Evolutionary conservation across 2,113 vertebrate species (phyloP), one percentile per base, ranked within the genome.

Genomic region (Leptobrachium leishanense): DNA sequence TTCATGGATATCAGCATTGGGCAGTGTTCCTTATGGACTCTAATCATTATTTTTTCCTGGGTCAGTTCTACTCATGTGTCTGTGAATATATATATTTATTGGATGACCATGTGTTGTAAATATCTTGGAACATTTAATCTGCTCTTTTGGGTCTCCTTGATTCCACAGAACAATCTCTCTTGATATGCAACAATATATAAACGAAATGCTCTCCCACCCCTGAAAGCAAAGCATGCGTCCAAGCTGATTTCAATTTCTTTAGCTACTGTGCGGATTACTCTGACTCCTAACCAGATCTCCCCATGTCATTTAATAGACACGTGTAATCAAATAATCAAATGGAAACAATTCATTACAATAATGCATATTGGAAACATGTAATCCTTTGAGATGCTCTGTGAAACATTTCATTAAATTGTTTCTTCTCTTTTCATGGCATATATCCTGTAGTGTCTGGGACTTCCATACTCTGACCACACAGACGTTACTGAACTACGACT

Each of bases 301-400:
- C 57, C 43, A 64, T 77, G 75, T 46, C 54, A 54, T 66, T 50
- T 50, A 79, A 13, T 8, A 72, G 69, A 53, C 76, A 54, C 40
- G 42, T 79, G 68, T 68, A 72, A 66, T 79, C 15, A 64, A 72
- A 79, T 79, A 65, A 79, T 79, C 76, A 54, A 59, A 66, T 66
- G 77, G 57, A 65, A 72, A 65, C 69, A 72, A 79, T 72, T 79
- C 68, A 79, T 79, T 65, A 72, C 50, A 72, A 72, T 79, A 72
- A 79, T 79, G 57, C 69, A 79, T 43, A 66, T 54, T 55, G 15
- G 77, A 79, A 79, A 7, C 59, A 72, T 79, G 72, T 79, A 72
- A 79, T 79, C 77, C 70, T 66, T 72, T 72, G 69, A 72, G 59
- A 55, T 13, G 62, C 69, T 65, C 69, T 50, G 4, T 4, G 44